A percentile compares a stretch with the other conserved stretches of the same genome.
These are phyloP conservation scores for Ardeotis arabs DNA, from an alignment of 2,113 vertebrate species.

Conservation along the genomic window DNA sequence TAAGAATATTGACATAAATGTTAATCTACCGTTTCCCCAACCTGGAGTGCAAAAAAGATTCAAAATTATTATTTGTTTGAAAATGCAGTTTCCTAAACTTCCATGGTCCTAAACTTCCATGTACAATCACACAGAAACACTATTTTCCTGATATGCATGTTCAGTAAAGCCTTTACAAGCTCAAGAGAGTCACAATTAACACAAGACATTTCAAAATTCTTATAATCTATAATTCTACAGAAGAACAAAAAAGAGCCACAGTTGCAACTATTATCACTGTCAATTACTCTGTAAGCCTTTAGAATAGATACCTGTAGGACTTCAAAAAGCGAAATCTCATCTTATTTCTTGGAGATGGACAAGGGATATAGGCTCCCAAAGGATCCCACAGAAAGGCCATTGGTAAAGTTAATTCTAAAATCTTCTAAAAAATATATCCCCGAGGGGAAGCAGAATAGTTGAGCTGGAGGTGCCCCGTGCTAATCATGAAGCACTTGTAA, in stretches of 20 bases:
- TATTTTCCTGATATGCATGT: not conserved
- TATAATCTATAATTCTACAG: not conserved
- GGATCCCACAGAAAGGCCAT: slow-evolving; percentile 82
- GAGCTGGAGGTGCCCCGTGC: not conserved
- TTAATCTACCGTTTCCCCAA: not conserved
- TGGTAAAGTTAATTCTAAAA: slow-evolving; percentile 34
- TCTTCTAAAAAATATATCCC: not conserved
- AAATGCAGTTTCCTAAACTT: not conserved
- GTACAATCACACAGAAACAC: not conserved
- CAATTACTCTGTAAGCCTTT: not conserved
- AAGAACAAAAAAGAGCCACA: not conserved
- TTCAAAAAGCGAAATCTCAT: slow-evolving; percentile 81
- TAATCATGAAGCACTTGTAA: slow-evolving; percentile 64
- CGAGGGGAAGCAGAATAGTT: not conserved
- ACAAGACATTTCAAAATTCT: not conserved
- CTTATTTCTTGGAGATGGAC: slow-evolving; percentile 71
- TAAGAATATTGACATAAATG: not conserved
- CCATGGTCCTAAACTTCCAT: not conserved
- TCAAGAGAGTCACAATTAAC: not conserved
- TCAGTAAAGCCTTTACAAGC: not conserved
- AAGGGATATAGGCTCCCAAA: slow-evolving; percentile 58
- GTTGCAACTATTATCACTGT: not conserved
- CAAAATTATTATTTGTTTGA: not conserved
- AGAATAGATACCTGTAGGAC: slow-evolving; percentile 84
- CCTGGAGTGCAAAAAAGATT: not conserved